Evolutionary conservation across 1,140 invertebrate species (phyloP).

Genomic region (Pristionchus pacificus): DNA sequence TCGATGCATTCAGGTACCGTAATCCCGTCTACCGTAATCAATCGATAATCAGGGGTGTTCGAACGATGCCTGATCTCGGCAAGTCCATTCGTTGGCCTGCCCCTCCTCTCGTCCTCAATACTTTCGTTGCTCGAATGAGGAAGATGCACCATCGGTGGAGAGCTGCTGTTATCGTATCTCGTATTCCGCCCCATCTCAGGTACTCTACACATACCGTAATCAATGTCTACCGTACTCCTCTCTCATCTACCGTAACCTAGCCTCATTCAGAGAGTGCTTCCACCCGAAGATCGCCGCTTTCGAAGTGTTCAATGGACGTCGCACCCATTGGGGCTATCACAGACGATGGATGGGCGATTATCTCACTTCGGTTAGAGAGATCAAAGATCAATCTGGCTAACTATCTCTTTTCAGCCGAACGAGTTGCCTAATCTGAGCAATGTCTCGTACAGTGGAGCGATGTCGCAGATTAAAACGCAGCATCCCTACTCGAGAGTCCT

Average conservation of each 20-base stretch:
- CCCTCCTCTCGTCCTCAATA: slow-evolving; percentile 68
- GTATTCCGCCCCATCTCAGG: slow-evolving; percentile 78
- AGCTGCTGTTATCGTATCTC: slow-evolving; percentile 77
- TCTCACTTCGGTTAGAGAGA: slow-evolving; percentile 61
- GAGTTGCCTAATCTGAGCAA: slow-evolving; percentile 76
- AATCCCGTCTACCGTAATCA: not conserved
- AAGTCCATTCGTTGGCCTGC: slow-evolving; percentile 76
- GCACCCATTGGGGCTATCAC: slow-evolving; percentile 75
- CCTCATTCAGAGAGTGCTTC: slow-evolving; percentile 66
- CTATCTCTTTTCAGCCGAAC: slow-evolving; percentile 45
- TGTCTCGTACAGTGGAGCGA: slow-evolving; percentile 69
- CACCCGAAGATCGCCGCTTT: slow-evolving; percentile 76
- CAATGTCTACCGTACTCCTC: not conserved
- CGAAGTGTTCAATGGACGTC: slow-evolving; percentile 70
- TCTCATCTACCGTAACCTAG: not conserved
- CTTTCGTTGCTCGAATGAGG: slow-evolving; percentile 61
- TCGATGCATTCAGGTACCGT: slow-evolving; percentile 65
- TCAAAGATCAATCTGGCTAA: not conserved
- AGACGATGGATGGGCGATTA: slow-evolving; percentile 89
- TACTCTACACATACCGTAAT: slow-evolving; percentile 45
- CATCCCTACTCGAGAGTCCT: slow-evolving; percentile 66
- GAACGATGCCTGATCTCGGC: slow-evolving; percentile 67
- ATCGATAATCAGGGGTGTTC: slow-evolving; percentile 33
- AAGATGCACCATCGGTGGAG: slow-evolving; percentile 75
- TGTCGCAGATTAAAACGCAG: slow-evolving; percentile 68